phyloP scores from a whole-genome alignment of 2,797 vertebrate genomes.

The Eutrigla gurnardus region DNA sequence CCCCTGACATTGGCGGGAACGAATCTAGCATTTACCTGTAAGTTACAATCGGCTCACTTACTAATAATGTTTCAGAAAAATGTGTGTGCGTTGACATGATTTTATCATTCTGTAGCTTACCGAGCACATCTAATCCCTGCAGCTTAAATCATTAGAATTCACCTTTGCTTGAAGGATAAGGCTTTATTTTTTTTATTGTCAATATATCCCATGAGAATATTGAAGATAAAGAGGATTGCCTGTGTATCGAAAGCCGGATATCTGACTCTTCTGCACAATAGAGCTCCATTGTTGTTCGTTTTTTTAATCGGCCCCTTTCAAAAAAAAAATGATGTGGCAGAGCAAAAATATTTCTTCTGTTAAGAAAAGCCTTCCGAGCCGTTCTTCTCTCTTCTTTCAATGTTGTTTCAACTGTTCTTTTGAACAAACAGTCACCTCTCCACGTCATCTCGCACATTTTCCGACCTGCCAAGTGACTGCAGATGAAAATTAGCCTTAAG shows the following conservation, averaged over 20 bases:
- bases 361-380: too few relatives aligned
- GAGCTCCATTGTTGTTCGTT: background rate
- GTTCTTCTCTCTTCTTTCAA: too few relatives aligned
- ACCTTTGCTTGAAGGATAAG: background rate
- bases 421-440: too few relatives aligned
- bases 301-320: too few relatives aligned
- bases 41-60: conserved; percentile 31
- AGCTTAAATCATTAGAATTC: background rate
- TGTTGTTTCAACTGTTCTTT: too few relatives aligned
- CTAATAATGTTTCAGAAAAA: background rate
- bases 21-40: conserved; percentile 95
- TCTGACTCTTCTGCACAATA: background rate
- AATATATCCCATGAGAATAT: conserved; percentile 12
- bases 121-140: background rate
- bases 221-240: background rate
- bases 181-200: background rate
- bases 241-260: background rate
- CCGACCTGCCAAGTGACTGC: too few relatives aligned
- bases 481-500: too few relatives aligned
- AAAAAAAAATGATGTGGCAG: too few relatives aligned
- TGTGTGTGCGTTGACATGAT: background rate
- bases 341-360: too few relatives aligned
- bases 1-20: conserved; percentile 96
- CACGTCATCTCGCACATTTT: too few relatives aligned
- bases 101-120: background rate